phyloP scores from a whole-genome alignment of 2,113 vertebrate species.

The Charadrius vociferus region DNA sequence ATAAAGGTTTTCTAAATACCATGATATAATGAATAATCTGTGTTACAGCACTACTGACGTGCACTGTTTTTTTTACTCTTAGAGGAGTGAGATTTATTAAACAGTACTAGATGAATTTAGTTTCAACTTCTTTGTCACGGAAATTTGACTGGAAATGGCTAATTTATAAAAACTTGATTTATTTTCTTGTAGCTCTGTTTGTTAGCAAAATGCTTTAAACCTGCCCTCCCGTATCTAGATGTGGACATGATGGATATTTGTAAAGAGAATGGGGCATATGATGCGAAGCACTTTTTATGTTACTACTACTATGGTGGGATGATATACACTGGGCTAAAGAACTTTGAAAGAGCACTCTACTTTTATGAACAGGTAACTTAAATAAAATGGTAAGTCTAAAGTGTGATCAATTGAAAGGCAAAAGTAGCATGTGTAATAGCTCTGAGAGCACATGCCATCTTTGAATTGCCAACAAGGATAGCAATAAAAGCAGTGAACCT shows the following conservation, averaged over 20 bases:
- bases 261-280: conserved; percentile 99
- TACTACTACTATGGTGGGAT: conserved; percentile 99
- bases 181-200: conserved; percentile 89
- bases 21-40: background rate
- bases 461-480: background rate
- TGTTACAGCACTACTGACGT: background rate
- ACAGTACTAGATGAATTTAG: background rate
- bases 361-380: conserved; percentile 95
- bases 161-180: conserved; percentile 36
- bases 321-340: conserved; percentile 99
- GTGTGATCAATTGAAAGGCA: background rate
- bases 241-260: conserved; percentile 99
- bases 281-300: conserved; percentile 98
- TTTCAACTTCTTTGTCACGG: background rate
- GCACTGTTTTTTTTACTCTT: background rate
- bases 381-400: background rate
- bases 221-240: conserved; percentile 94
- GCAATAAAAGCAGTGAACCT: background rate
- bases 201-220: conserved; percentile 99
- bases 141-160: background rate
- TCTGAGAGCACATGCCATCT: background rate
- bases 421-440: background rate
- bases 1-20: background rate
- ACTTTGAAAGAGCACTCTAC: conserved; percentile 98
- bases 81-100: background rate